These are phyloP conservation scores for Trachymyrmex septentrionalis DNA, from an alignment of 1,140 invertebrate species.

Conservation along the genomic window DNA sequence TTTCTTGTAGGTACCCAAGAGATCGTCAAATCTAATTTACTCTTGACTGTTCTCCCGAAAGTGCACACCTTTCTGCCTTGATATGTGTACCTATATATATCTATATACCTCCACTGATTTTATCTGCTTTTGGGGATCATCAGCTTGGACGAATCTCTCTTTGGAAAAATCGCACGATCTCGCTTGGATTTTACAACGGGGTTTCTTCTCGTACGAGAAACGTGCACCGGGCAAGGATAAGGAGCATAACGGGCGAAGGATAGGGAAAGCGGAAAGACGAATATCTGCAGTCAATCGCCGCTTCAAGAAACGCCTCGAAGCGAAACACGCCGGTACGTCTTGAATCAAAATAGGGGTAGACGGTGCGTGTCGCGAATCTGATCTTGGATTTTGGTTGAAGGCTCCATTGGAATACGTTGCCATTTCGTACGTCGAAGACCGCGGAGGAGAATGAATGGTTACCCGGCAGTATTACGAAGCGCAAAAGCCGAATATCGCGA, in stretches of 20 bases:
- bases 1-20: conserved; percentile 40
- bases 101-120: conserved; percentile 53
- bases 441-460: conserved; percentile 42
- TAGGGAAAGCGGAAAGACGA: conserved; percentile 54
- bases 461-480: conserved; percentile 26
- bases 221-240: conserved; percentile 48
- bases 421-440: conserved; percentile 33
- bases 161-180: conserved; percentile 53
- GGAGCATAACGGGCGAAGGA: conserved; percentile 53
- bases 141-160: conserved; percentile 53
- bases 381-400: conserved; percentile 53
- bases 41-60: conserved; percentile 42
- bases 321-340: conserved; percentile 50
- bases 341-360: conserved; percentile 59
- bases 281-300: conserved; percentile 62
- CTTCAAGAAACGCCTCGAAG: conserved; percentile 53
- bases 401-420: conserved; percentile 47
- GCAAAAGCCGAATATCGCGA: conserved; percentile 49
- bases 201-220: conserved; percentile 1
- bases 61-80: background rate
- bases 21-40: conserved; percentile 62
- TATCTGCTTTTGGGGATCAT: conserved; percentile 57
- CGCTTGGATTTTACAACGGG: conserved; percentile 47
- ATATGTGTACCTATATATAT: background rate
- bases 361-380: conserved; percentile 60